phyloP scores from a whole-genome alignment of 2,113 vertebrate species.

The Cynopterus brachyotis region DNA sequence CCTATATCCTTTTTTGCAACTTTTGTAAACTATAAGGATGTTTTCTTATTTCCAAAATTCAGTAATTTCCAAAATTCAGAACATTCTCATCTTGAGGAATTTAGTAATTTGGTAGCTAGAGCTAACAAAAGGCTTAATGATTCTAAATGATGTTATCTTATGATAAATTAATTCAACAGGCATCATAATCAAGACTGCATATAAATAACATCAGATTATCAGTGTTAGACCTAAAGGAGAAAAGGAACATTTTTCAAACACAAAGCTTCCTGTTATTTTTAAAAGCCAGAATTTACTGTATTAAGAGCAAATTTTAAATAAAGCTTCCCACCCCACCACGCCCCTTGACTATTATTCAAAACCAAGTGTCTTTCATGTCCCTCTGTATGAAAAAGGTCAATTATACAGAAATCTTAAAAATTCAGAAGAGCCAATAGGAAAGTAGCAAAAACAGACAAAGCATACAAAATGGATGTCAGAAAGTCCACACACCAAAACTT shows the following conservation, averaged over 20 bases:
- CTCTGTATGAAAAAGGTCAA: not conserved
- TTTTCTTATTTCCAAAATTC: constrained; percentile 6
- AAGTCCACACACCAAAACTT: not conserved
- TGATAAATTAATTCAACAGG: not conserved
- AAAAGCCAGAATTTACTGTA: not conserved
- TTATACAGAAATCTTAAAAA: not conserved
- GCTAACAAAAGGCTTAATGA: not conserved
- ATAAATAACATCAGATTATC: not conserved
- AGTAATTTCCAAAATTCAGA: not conserved
- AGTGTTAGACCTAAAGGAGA: not conserved
- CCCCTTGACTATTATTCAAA: not conserved
- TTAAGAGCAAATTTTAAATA: not conserved
- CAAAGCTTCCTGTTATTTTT: not conserved
- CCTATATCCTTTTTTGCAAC: not conserved
- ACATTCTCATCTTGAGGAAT: not conserved
- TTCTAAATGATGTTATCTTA: not conserved
- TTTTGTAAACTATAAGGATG: not conserved
- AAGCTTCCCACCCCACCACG: not conserved
- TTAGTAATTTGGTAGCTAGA: not conserved
- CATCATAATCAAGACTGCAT: not conserved
- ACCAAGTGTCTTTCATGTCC: not conserved
- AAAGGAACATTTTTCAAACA: not conserved
- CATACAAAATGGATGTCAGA: not conserved
- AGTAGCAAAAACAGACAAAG: not conserved
- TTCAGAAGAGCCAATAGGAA: not conserved